Base-by-base conservation (phyloP, 2,113 vertebrate genomes). In the Chamaetylas fuelleborni region DNA sequence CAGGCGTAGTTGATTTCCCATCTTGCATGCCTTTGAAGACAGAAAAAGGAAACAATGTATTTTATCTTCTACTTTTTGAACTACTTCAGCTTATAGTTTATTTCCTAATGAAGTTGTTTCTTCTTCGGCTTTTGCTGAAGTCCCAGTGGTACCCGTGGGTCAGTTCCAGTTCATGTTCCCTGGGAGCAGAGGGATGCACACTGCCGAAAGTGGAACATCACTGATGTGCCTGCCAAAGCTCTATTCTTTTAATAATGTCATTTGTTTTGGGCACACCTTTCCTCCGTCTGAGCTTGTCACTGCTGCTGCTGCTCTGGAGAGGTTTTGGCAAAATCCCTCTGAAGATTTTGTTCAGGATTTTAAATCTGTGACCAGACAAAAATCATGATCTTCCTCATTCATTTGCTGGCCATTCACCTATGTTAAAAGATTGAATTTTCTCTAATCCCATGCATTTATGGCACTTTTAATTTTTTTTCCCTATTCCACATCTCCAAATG, bases 11-110 rank as follows among this genome's bases (percentile, higher is more conserved):
- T 95, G 56, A 86, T 96, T 94, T 88, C 88, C 64, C 64, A 86
- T 74, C 71, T 85, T 88, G 51, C 43, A 29, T 65, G 64, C 66
- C 79, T 96, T 82, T 86, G 64, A 91, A 93, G 71, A 65, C 51
- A 66, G 60, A 88, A 91, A 94, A 86, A 80, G 71, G 90, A 96
- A 96, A 95, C 85, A 93, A 86, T 71, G 57, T 58, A 77, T 94
- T 93, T 94, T 93, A 56, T 90, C 79, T 94, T 15, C 60, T 67
- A 20, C 64, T 88, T 92, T 92, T 83, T 56, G 51, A 93, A 83
- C 38, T 78, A 8, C n/a, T 66, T 78, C 58, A 38, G 8, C 11
- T 81, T 71, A 66, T 34, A 51, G 43, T 90, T 93, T 93, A 83
- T 92, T 88, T 96, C 48, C 40, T 88, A 92, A 88, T 56, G 60